These are phyloP conservation scores for Heliocidaris tuberculata DNA, from an alignment of 35 echinoderm and acorn worm species.

Conservation along the genomic window DNA sequence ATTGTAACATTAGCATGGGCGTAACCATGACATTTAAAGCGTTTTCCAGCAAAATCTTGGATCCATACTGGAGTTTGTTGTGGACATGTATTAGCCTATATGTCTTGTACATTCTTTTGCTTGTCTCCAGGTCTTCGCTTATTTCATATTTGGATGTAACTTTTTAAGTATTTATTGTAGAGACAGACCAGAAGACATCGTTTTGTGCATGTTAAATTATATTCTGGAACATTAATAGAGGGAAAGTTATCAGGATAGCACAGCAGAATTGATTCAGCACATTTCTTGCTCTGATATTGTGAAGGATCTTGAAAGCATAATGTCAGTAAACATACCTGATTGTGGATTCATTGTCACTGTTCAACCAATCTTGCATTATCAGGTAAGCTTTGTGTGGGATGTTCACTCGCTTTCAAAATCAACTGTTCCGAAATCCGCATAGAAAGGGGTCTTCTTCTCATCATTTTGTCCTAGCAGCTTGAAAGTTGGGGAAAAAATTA, in stretches of 20 bases:
- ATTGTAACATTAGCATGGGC: conserved; percentile 37
- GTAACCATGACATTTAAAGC: conserved; percentile 30
- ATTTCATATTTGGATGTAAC: too few species aligned
- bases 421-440: too few species aligned
- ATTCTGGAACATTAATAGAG: neutral
- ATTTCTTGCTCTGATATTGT: neutral
- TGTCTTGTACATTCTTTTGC: neutral
- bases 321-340: neutral
- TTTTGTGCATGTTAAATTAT: neutral
- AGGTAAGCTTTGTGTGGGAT: neutral
- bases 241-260: neutral
- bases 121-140: neutral
- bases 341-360: conserved; percentile 10
- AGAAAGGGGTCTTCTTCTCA: too few species aligned
- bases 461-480: too few species aligned
- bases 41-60: neutral
- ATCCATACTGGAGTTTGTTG: neutral
- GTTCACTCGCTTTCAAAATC: neutral
- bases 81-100: neutral
- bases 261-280: neutral
- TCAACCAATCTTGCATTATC: neutral
- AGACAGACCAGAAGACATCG: neutral
- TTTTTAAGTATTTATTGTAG: neutral
- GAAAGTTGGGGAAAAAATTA: too few species aligned
- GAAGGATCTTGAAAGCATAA: neutral